A percentile compares a stretch with the other conserved stretches of the same genome.
Conservation (phyloP, 2,888 invertebrate genomes). For the Coleophora flavipennella region DNA sequence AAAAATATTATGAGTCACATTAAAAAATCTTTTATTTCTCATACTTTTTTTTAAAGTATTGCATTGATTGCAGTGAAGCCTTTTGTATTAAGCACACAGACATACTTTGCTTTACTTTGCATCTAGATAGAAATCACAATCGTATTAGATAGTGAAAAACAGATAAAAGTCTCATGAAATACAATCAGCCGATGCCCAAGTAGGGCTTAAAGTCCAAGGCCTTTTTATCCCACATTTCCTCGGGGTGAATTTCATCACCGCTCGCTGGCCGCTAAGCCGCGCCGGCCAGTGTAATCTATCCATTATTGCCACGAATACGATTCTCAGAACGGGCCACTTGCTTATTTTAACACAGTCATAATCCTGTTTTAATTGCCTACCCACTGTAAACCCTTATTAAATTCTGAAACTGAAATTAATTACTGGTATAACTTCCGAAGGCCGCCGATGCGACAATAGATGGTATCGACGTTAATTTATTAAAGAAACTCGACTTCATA, state of each 20-base stretch:
- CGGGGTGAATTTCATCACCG: constrained; percentile 68
- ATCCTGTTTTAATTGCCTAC: constrained; percentile 68
- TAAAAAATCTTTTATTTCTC: too few species aligned
- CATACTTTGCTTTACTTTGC: background rate
- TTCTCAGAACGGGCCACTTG: constrained; percentile 42
- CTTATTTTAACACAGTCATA: constrained; percentile 57
- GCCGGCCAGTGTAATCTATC: constrained; percentile 62
- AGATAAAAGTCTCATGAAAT: constrained; percentile 69
- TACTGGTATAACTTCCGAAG: constrained; percentile 51
- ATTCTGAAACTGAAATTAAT: constrained; percentile 61
- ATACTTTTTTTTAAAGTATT: too few species aligned
- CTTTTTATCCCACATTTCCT: constrained; percentile 57
- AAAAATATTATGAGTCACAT: too few species aligned
- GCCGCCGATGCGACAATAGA: constrained; percentile 57
- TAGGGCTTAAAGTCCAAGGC: constrained; percentile 63
- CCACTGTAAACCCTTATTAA: constrained; percentile 45
- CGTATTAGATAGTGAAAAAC: constrained; percentile 45
- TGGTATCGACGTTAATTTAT: constrained; percentile 60
- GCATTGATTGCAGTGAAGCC: too few species aligned
- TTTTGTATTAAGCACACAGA: too few species aligned
- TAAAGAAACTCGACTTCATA: constrained; percentile 44
- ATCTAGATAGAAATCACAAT: background rate
- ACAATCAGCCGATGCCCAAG: constrained; percentile 62
- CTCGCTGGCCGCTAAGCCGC: constrained; percentile 62
- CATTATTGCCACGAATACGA: constrained; percentile 57